Evolutionary conservation across 1,140 invertebrate species (phyloP).

Genomic region (Bombus impatiens): DNA sequence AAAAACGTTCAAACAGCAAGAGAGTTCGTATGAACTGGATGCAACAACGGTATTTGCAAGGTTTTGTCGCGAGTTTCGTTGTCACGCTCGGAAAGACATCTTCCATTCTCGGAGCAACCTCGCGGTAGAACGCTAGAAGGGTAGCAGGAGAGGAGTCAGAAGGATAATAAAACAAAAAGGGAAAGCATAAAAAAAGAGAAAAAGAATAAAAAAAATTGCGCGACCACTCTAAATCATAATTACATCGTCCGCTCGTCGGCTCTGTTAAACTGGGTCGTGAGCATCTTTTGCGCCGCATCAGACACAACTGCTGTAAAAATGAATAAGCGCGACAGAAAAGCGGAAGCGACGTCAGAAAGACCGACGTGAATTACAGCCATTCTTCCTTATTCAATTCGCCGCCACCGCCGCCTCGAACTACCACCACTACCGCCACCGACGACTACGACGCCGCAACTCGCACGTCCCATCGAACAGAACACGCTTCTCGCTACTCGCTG

Average conservation of each 20-base stretch:
- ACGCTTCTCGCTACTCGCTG: background rate
- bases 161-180: background rate
- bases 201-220: background rate
- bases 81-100: background rate
- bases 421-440: background rate
- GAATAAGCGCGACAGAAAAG: constrained; percentile 40
- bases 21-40: background rate
- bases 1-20: background rate
- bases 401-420: background rate
- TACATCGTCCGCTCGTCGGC: constrained; percentile 34
- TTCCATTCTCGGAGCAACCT: background rate
- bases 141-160: background rate
- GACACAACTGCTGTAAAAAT: constrained; percentile 53
- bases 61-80: background rate
- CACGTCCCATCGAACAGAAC: background rate
- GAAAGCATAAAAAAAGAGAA: background rate
- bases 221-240: constrained; percentile 49
- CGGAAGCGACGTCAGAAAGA: constrained; percentile 48
- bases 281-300: constrained; percentile 39
- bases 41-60: background rate
- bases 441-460: background rate
- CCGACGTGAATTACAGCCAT: constrained; percentile 46
- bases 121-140: background rate
- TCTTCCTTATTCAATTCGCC: constrained; percentile 47
- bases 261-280: constrained; percentile 49